Evolutionary conservation across 37 sponge, comb jelly and placozoan species (phyloP).

Genomic region (Aphrocallistes beatrix): DNA sequence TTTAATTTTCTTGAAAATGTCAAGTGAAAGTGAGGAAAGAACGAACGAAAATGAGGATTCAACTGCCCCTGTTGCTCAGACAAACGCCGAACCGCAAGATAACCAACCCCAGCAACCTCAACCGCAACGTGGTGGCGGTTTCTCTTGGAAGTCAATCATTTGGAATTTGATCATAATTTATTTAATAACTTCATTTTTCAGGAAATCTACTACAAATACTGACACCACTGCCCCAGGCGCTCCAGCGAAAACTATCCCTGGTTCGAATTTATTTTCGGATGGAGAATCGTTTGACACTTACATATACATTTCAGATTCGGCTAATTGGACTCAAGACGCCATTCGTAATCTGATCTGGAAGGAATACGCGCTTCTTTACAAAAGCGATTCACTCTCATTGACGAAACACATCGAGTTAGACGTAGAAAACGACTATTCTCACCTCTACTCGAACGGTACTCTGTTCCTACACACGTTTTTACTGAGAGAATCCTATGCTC

Average conservation of each 20-base stretch:
- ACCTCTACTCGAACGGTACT: neutral
- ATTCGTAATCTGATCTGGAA: slow-evolving; percentile 8
- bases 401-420: neutral
- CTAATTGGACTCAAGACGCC: neutral
- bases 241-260: neutral
- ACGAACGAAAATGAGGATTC: too few relatives aligned
- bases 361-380: neutral
- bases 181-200: neutral
- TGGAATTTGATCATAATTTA: neutral
- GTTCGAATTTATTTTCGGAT: neutral
- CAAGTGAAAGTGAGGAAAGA: too few relatives aligned
- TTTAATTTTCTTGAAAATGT: too few relatives aligned
- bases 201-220: neutral
- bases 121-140: neutral
- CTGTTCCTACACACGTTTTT: neutral
- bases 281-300: neutral
- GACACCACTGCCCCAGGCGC: neutral
- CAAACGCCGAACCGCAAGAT: too few relatives aligned
- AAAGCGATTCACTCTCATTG: neutral
- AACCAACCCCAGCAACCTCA: slow-evolving; percentile 9
- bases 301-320: neutral
- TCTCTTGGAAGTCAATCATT: slow-evolving; percentile 4
- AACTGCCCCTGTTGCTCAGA: too few relatives aligned
- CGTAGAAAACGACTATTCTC: neutral
- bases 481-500: neutral